These are phyloP conservation scores for Lucinisca nassula DNA, from an alignment of 2,888 invertebrate genomes.

Conservation along the genomic window DNA sequence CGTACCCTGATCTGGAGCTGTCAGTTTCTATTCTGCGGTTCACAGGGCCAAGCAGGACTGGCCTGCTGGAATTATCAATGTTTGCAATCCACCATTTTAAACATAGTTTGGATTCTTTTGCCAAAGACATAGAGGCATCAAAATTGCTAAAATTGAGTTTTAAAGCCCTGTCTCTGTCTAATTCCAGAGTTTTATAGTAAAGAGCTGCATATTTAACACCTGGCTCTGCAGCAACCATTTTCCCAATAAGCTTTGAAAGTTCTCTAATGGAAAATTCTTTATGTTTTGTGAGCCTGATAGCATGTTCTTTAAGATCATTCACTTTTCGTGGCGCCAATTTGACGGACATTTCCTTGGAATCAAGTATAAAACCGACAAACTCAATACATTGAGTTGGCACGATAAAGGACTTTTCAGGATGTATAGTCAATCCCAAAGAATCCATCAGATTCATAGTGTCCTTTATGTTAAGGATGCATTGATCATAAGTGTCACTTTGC, in stretches of 20 bases:
- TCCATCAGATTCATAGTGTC: neutral
- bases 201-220: slow-evolving; percentile 61
- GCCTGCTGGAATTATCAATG: neutral
- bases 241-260: slow-evolving; percentile 46
- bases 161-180: slow-evolving; percentile 50
- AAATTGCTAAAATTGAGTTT: neutral
- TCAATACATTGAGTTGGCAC: neutral
- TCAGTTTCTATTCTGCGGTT: neutral
- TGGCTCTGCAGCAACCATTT: slow-evolving; percentile 59
- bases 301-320: neutral
- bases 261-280: neutral
- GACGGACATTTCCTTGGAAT: neutral
- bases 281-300: neutral
- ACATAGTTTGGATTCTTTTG: neutral
- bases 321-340: neutral
- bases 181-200: slow-evolving; percentile 59
- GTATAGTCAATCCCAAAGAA: neutral
- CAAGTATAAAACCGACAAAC: neutral
- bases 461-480: neutral
- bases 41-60: neutral
- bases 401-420: slow-evolving; percentile 3
- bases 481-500: neutral
- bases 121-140: neutral
- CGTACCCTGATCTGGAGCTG: neutral
- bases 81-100: neutral